Base-by-base conservation (phyloP, 2,113 vertebrate genomes). In the Anoura caudifer region DNA sequence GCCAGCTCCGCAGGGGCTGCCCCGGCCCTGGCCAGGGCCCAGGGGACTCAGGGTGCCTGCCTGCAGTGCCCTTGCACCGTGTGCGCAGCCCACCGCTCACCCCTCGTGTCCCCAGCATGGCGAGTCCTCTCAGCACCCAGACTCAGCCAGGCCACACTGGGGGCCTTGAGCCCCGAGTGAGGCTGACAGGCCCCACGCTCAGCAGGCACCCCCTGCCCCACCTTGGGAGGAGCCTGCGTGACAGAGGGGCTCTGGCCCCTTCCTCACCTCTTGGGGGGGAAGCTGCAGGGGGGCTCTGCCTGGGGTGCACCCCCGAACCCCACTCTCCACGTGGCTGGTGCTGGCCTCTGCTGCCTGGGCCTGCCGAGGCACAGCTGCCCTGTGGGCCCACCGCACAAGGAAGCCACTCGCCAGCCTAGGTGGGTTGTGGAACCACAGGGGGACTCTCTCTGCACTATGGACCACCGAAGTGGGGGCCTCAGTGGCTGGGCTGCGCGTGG, bases 141-240 rank as follows among this genome's bases (percentile, higher is more conserved):
- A 14, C 1, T 19, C 4, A 0, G 54, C 45, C 9, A 4, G 92
- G 36, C 24, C 9, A 28, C 13, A 12, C 15, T 5, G 31, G 10
- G 2, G 13, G 24, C 54, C 5, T 0, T 5, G 47, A 59, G 61
- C 61, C 1, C 0, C 2, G 2, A 0, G 1, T 0, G 31, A 52
- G 79, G 61, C 43, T 17, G 28, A 31, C 45, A 10, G 87, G 59
- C 24, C 43, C 36, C 2, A 19, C 1, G 1, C 88, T 41, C 47
- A 9, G 45, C 31, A 2, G 22, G 24, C 1, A 11, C 6, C 22
- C 33, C 33, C 2, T 12, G 31, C 33, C 11, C 87, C 2, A 5
- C 17, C 22, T n/a, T n/a, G n/a, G n/a, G n/a, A 11, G 50, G 50
- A 52, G 50, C 50, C 50, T 52, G 50, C 50, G 4, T 52, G 50